Evolutionary conservation across 2,888 invertebrate species (phyloP), one percentile per base, ranked within the genome.

Genomic region (Bellardia pandia): DNA sequence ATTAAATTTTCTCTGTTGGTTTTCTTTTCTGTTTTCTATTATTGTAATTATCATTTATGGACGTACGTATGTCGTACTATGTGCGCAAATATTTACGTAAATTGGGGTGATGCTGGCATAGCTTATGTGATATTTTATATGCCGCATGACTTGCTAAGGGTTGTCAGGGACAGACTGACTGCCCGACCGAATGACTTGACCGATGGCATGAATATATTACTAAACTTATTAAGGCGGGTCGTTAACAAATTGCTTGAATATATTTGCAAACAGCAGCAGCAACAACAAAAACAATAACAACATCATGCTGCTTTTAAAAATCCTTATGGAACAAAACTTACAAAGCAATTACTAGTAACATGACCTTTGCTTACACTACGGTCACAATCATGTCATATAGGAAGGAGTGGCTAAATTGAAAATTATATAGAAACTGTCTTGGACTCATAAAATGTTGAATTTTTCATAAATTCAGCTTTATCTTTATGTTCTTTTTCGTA

Each of bases 321-420:
- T 40, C 42, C 58, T 56, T 23, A 58, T 3, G 69, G 48, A 48
- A 11, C 13, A 11, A 66, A 66, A 72, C 80, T 60, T 76, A 66
- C 76, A 80, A 72, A 77, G 9, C 72, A 86, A 84, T 84, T 86
- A 84, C 76, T 45, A n/a, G 30, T 45, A 80, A 84, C 86, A 86
- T 74, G 76, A 76, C 86, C 86, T 80, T 72, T 80, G 76, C 68
- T 79, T 64, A 71, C 16, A 51, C 69, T 40, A 30, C 40, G 68
- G 7, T 40, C 66, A 56, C n/a, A 40, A 8, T 48, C 62, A 56
- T 5, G 40, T 7, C 2, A 8, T 30, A 48, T 37, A 3, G n/a
- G 5, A 13, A 11, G 3, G 2, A 58, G 66, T 78, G 16, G 58
- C 5, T 3, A 2, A 56, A 37, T 64, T 77, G 16, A 64, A 4